Evolutionary conservation across 1,140 invertebrate species (phyloP), one percentile per base, ranked within the genome.

Genomic region (Pseudobourletiella spinata): DNA sequence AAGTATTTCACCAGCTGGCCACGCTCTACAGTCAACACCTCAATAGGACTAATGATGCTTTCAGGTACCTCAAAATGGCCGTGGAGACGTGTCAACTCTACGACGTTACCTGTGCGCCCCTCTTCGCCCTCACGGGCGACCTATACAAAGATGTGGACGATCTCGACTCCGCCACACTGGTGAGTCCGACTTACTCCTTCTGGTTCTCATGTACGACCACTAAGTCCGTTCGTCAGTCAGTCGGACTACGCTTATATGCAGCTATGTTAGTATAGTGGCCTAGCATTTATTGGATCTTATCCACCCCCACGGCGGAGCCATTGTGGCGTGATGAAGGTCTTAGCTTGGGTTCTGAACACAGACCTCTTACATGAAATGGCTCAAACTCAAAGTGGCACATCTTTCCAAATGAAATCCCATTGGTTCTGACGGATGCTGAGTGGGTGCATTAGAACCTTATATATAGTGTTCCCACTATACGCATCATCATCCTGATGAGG

Each of bases 1-100:
- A 70, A 60, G 66, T 61, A 57, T 50, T 68, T 35, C 68, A 70
- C 63, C 68, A 70, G 62, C 59, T 67, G 20, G 66, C 68, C 20
- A 67, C 59, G 51, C 50, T 70, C 11, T 67, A 67, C 60, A 67
- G 66, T 59, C 66, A 65, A 29, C 59, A 61, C 52, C 57, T 70
- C 20, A 70, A 70, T 55, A 51, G 68, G 16, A 70, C 68, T 20
- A 29, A 46, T 32, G 68, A 70, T 30, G 68, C 68, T 39, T 66
- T 67, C 32, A 46, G 50, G 57, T 67, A 58, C 42, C 48, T 70
- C 43, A 32, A 65, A 55, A 42, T 60, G 60, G 68, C 68, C 20
- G 55, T 70, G 48, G 30, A 48, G 20, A 63, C 62, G 35, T 67
- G 65, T 55, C 46, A 55, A 15, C 35, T 32, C n/a, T 54, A 57